Evolutionary conservation across 2,888 invertebrate species (phyloP), one percentile per base, ranked within the genome.

Genomic region (Eupsilia transversa): DNA sequence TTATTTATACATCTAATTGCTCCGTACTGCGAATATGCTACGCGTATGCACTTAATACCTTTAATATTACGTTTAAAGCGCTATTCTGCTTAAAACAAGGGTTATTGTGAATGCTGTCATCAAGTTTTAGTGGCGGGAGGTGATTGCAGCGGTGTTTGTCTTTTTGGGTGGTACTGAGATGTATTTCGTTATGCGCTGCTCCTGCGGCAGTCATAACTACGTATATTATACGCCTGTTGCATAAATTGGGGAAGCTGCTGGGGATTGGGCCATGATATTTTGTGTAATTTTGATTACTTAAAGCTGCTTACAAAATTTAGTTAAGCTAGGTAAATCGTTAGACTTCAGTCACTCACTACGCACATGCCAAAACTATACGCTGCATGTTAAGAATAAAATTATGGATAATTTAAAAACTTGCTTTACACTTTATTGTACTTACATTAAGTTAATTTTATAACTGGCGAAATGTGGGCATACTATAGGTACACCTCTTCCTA

Each of bases 1-100:
- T 96, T 96, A 96, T 96, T 95, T 93, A 95, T 94, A 94, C 90
- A 91, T 95, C 93, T 96, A 95, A 96, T 96, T 96, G 94, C 93
- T 92, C 87, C 91, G 92, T 92, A 92, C 93, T 91, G 90, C 85
- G 84, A 91, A 88, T 93, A 89, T 92, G 89, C 89, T 92, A 92
- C 93, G 94, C 94, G 93, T 94, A 94, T 96, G 96, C 95, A 94
- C 93, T 91, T 95, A 94, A 95, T 95, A 93, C 91, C 91, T 92
- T 93, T 94, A 94, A 94, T 95, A 94, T 94, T 93, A 92, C 85
- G 79, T 70, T 94, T 92, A 93, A 93, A 93, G 92, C 88, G 91
- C 90, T 91, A 93, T 94, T 93, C 88, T 90, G 92, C 74, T 93
- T 93, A 90, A 93, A 94, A 94, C 91, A 92, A 91, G 91, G 91